These are phyloP conservation scores for Epinotia nisella DNA, from an alignment of 2,888 invertebrate species.

Conservation along the genomic window DNA sequence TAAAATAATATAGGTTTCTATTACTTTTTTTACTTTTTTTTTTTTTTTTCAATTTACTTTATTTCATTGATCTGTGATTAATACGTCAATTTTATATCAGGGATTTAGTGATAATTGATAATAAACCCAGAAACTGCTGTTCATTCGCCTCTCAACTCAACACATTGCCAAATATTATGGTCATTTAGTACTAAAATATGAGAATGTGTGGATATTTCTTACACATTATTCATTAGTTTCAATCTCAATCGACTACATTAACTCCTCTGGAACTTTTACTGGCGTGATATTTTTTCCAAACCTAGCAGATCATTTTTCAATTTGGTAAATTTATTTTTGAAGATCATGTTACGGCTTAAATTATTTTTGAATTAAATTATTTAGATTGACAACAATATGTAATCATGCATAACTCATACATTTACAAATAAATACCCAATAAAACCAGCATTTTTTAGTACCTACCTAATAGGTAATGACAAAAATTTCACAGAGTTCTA, in stretches of 20 bases:
- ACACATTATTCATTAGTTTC: not conserved
- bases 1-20: not conserved
- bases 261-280: not conserved
- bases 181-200: not conserved
- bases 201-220: not conserved
- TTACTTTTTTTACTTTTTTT: no score
- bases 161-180: not conserved
- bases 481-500: not conserved
- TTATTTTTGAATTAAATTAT: not conserved
- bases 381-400: not conserved
- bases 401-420: not conserved
- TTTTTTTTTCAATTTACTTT: not conserved
- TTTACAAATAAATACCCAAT: not conserved
- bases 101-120: not conserved
- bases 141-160: not conserved
- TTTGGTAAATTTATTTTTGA: not conserved
- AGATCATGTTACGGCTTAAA: not conserved
- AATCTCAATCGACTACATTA: conserved; percentile 1
- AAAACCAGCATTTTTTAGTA: not conserved
- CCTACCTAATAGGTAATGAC: not conserved
- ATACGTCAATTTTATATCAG: conserved; percentile 19
- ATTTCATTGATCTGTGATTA: conserved; percentile 29
- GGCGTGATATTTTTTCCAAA: not conserved
- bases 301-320: not conserved
- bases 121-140: not conserved